A percentile compares a stretch with the other conserved stretches of the same genome.
Evolutionary conservation across 1,140 invertebrate species (phyloP).

Genomic region (Heliothis subflexa): DNA sequence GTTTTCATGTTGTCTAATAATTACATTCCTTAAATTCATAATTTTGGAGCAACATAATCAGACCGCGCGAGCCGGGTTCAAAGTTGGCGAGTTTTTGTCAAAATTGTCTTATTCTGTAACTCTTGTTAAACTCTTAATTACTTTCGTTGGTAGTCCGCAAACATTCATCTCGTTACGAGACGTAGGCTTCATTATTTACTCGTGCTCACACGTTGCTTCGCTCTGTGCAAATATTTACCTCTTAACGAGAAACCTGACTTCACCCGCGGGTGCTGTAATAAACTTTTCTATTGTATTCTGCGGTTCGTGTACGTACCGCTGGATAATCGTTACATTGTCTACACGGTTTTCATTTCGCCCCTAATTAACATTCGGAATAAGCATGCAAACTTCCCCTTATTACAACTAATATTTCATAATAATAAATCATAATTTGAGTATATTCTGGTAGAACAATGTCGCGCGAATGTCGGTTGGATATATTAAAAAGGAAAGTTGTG

Average conservation of each 20-base stretch:
- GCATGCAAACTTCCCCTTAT: conserved; percentile 40
- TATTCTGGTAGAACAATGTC: conserved; percentile 47
- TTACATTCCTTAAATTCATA: background rate
- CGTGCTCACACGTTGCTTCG: conserved; percentile 76
- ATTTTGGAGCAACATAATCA: conserved; percentile 24
- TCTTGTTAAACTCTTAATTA: conserved; percentile 84
- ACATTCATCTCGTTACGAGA: conserved; percentile 80
- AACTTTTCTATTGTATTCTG: conserved; percentile 81
- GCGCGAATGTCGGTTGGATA: conserved; percentile 44
- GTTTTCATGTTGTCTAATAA: background rate
- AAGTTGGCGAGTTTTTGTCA: conserved; percentile 62
- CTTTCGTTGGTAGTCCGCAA: conserved; percentile 81
- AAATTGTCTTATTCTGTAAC: conserved; percentile 78
- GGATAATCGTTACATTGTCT: conserved; percentile 72
- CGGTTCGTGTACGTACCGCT: conserved; percentile 65
- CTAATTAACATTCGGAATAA: conserved; percentile 69
- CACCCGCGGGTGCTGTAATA: conserved; percentile 76
- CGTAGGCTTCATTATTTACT: conserved; percentile 83
- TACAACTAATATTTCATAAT: conserved; percentile 49
- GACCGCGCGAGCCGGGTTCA: conserved; percentile 9
- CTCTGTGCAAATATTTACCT: conserved; percentile 81
- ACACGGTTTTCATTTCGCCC: conserved; percentile 67
- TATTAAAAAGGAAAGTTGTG: conserved; percentile 59
- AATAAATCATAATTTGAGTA: conserved; percentile 52
- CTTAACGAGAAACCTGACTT: conserved; percentile 83